A percentile compares a stretch with the other conserved stretches of the same genome.
phyloP scores from a whole-genome alignment of 2,113 vertebrate genomes.

The Lasiurus cinereus region DNA sequence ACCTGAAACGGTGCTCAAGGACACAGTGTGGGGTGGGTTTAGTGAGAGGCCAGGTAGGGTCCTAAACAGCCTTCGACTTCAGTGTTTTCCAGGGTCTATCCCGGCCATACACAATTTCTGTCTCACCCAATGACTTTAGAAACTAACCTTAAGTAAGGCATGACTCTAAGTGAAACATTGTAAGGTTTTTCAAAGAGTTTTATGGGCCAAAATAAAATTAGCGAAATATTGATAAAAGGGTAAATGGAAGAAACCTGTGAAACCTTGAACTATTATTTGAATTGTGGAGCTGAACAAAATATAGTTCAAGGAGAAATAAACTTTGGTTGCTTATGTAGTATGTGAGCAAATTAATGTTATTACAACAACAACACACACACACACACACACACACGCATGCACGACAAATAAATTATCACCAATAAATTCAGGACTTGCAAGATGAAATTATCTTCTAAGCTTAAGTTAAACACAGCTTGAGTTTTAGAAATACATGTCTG shows the following conservation, averaged over 20 bases:
- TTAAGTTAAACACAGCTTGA: constrained; percentile 66
- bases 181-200: constrained; percentile 74
- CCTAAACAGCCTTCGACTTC: not conserved
- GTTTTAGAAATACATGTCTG: constrained; percentile 64
- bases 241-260: constrained; percentile 76
- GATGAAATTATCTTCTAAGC: constrained; percentile 71
- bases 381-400: not conserved
- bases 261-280: constrained; percentile 75
- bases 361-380: not conserved
- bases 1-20: not conserved
- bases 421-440: constrained; percentile 62
- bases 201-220: constrained; percentile 79
- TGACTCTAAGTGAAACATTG: constrained; percentile 53
- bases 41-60: not conserved
- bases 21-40: not conserved
- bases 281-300: constrained; percentile 53
- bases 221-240: constrained; percentile 71
- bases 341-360: constrained; percentile 76
- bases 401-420: constrained; percentile 75
- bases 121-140: not conserved
- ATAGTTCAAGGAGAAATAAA: constrained; percentile 77
- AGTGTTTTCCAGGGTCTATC: constrained; percentile 30
- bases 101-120: not conserved
- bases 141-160: constrained; percentile 44
- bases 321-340: constrained; percentile 67